Evolutionary conservation across 1,140 invertebrate genomes (phyloP).

Genomic region (Leptinotarsa defecta): DNA sequence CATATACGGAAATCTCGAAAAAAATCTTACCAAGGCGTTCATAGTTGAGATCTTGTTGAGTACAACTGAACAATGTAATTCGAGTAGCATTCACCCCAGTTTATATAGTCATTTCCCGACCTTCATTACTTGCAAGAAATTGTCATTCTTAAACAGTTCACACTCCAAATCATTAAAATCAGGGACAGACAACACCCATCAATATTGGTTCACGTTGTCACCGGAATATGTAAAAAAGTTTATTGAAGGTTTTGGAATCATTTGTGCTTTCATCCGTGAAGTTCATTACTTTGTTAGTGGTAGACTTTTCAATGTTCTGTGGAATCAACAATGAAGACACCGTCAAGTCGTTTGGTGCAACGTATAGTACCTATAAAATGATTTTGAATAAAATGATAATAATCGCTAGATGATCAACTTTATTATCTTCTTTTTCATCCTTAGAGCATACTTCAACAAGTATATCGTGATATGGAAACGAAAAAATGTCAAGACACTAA

Average conservation of each 20-base stretch:
- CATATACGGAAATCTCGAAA: not conserved
- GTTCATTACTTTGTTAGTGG: no score
- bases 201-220: not conserved
- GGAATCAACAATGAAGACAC: no score
- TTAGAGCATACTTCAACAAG: no score
- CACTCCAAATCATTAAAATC: not conserved
- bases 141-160: not conserved
- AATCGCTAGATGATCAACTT: no score
- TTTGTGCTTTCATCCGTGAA: not conserved
- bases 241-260: not conserved
- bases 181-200: not conserved
- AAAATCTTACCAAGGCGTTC: conserved; percentile 5
- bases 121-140: conserved; percentile 7
- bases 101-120: conserved; percentile 16
- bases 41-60: not conserved
- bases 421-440: no score
- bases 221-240: not conserved
- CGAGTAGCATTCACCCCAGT: conserved; percentile 17
- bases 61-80: conserved; percentile 9
- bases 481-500: no score
- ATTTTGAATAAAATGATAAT: no score
- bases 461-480: no score
- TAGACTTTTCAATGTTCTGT: no score
- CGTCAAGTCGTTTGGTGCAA: no score
- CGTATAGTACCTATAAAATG: no score